These are phyloP conservation scores for Polymixis lichenea DNA, from an alignment of 2,888 invertebrate genomes.

Conservation along the genomic window DNA sequence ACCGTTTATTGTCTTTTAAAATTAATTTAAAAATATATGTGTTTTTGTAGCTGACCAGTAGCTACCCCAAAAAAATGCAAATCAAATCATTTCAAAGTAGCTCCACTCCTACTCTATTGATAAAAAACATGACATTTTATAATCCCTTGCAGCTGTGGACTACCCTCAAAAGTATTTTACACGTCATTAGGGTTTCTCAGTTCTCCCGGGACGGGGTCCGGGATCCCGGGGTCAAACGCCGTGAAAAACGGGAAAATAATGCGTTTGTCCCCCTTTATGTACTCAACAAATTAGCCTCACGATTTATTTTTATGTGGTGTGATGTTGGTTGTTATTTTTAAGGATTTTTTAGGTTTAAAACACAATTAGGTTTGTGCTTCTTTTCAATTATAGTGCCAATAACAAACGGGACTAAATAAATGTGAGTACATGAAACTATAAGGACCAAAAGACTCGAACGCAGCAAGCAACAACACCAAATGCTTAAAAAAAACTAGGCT, in stretches of 20 bases:
- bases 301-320: slow-evolving; percentile 57
- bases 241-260: slow-evolving; percentile 86
- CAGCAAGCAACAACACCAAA: background rate
- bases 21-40: background rate
- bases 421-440: background rate
- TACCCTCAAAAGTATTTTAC: slow-evolving; percentile 79
- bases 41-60: slow-evolving; percentile 34
- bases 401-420: background rate
- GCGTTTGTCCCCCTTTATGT: slow-evolving; percentile 69
- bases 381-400: slow-evolving; percentile 11
- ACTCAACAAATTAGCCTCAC: slow-evolving; percentile 65
- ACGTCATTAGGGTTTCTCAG: slow-evolving; percentile 81
- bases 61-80: slow-evolving; percentile 33
- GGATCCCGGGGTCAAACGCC: slow-evolving; percentile 83
- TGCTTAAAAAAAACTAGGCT: background rate
- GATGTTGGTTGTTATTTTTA: slow-evolving; percentile 27
- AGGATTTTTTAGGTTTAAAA: background rate
- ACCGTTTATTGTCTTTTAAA: too few species aligned
- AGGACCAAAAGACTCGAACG: background rate
- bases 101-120: slow-evolving; percentile 45
- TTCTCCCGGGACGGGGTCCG: slow-evolving; percentile 73
- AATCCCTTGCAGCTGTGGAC: slow-evolving; percentile 62
- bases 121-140: slow-evolving; percentile 62
- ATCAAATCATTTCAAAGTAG: slow-evolving; percentile 54
- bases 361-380: background rate